These are phyloP conservation scores for Ditylenchus dipsaci DNA, from an alignment of 1,140 invertebrate species.

Conservation along the genomic window DNA sequence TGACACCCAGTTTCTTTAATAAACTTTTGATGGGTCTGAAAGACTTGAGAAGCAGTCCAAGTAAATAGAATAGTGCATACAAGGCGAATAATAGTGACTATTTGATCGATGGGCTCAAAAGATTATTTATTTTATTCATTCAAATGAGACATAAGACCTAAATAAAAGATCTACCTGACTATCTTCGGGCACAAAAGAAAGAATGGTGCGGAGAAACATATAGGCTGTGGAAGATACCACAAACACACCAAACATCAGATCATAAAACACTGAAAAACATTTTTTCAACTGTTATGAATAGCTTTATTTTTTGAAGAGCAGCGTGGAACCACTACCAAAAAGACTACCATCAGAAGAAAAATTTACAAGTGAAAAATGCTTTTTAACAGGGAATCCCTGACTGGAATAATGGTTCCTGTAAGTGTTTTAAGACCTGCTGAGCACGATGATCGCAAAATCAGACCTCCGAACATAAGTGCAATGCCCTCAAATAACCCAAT, in stretches of 20 bases:
- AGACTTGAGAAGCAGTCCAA: slow-evolving; percentile 44
- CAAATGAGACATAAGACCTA: background rate
- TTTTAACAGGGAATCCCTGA: too few species aligned
- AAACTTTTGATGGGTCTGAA: slow-evolving; percentile 40
- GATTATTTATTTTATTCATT: too few species aligned
- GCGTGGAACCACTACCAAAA: too few species aligned
- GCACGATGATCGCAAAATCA: too few species aligned
- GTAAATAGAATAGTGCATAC: slow-evolving; percentile 40
- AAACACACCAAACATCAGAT: slow-evolving; percentile 38
- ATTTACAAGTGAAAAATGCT: too few species aligned
- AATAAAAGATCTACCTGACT: background rate
- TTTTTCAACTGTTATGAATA: too few species aligned
- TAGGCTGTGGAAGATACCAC: slow-evolving; percentile 38
- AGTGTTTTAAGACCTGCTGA: too few species aligned
- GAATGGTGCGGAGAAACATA: slow-evolving; percentile 46
- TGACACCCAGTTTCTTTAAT: slow-evolving; percentile 42
- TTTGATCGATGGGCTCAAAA: slow-evolving; percentile 30
- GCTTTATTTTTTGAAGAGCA: too few species aligned
- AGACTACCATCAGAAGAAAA: too few species aligned
- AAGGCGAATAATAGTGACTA: slow-evolving; percentile 37
- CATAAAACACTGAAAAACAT: slow-evolving; percentile 36
- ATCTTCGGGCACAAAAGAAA: slow-evolving; percentile 30
- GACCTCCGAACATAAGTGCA: too few species aligned
- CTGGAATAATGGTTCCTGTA: too few species aligned
- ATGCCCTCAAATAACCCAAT: too few species aligned